phyloP scores from a whole-genome alignment of 2,888 invertebrate species.

The Pyrrhosoma nymphula region DNA sequence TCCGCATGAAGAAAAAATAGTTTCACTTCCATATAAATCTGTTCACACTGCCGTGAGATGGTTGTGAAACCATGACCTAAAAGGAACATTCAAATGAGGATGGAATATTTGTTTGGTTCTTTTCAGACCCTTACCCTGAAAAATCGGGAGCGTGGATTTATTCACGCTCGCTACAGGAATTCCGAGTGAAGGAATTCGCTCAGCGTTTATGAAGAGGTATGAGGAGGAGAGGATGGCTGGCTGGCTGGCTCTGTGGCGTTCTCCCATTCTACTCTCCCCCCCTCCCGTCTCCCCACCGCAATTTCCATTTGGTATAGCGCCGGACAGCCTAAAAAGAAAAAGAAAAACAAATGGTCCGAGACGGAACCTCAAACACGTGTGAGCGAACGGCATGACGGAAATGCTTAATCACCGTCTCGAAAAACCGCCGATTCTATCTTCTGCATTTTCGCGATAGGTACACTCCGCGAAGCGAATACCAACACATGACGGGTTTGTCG shows the following conservation, averaged over 20 bases:
- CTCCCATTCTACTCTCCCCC: no score
- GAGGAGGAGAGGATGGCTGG: background rate
- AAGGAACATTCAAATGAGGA: background rate
- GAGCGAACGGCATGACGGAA: background rate
- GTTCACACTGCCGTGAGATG: no score
- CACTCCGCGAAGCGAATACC: background rate
- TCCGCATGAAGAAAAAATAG: no score
- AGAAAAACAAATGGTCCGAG: background rate
- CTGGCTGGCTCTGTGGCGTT: no score
- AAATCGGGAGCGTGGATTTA: background rate
- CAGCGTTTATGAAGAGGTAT: background rate
- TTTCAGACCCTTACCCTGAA: background rate
- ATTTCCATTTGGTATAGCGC: background rate
- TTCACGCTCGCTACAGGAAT: background rate
- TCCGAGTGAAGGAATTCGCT: background rate
- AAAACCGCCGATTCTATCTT: background rate
- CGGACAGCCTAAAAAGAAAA: background rate
- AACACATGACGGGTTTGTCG: background rate
- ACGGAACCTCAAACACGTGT: slow-evolving; percentile 8
- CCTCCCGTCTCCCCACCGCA: background rate
- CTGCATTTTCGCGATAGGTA: background rate
- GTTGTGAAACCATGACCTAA: background rate
- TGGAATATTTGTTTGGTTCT: background rate
- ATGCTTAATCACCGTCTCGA: background rate
- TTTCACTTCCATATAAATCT: no score